Conservation (phyloP, 1,140 invertebrate species). For the Micrasema longulum region DNA sequence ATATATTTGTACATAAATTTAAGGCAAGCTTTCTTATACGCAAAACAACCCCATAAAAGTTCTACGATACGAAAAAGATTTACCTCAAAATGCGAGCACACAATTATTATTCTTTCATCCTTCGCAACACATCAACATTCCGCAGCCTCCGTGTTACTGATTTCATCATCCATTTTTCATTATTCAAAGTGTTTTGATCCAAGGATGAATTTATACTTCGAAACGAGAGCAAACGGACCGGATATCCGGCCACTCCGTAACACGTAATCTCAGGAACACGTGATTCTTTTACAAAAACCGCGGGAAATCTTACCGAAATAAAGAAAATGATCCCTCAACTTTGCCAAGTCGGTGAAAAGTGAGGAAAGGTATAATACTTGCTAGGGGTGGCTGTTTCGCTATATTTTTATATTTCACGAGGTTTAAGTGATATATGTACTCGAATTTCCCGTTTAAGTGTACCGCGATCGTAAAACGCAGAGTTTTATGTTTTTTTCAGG, state of each 20-base stretch:
- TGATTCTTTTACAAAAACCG: constrained; percentile 37
- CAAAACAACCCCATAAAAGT: too few relatives aligned
- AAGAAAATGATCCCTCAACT: constrained; percentile 42
- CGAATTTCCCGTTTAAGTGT: constrained; percentile 17
- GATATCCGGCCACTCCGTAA: not conserved
- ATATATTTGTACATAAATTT: too few relatives aligned
- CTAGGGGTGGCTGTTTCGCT: constrained; percentile 5
- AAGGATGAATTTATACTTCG: constrained; percentile 42
- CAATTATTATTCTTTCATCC: not conserved
- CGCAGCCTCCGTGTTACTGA: not conserved
- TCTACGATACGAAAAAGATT: not conserved
- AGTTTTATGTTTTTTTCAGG: constrained; percentile 30
- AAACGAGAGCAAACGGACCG: constrained; percentile 13
- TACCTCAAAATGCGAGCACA: not conserved
- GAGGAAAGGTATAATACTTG: not conserved
- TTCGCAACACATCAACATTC: constrained; percentile 7
- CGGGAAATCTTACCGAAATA: constrained; percentile 31
- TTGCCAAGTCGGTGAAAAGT: constrained; percentile 37
- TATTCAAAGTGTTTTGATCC: constrained; percentile 44
- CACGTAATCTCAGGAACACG: constrained; percentile 41
- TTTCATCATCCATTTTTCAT: constrained; percentile 41
- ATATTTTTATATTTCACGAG: constrained; percentile 25
- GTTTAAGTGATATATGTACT: constrained; percentile 45
- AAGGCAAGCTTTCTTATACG: too few relatives aligned
- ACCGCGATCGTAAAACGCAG: constrained; percentile 38